Evolutionary conservation across 2,113 vertebrate species (phyloP), one percentile per base, ranked within the genome.

Genomic region (Anolis sagrei): DNA sequence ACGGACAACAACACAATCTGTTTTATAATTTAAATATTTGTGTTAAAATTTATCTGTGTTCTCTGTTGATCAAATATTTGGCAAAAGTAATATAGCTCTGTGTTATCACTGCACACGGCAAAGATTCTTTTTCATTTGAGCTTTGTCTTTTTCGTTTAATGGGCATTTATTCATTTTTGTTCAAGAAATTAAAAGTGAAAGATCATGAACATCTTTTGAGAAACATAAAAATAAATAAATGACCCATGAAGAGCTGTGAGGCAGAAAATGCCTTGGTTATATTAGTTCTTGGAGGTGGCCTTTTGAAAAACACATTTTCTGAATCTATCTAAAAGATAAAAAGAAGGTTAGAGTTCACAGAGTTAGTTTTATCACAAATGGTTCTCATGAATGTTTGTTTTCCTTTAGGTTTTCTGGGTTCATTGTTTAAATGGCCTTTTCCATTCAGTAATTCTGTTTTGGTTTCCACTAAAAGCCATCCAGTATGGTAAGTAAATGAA

Each of bases 361-460:
- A 94, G 96, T 96, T 95, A 96, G 96, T 97, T 97, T 81, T 96
- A 96, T 97, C 95, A 95, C 96, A 96, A 94, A 95, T 93, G 95
- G 96, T 98, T 98, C 97, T 97, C 97, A 98, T 97, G 96, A 96
- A 96, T 97, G 97, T 97, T 95, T 97, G 93, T 97, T 95, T 96
- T 95, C 93, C 95, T 92, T 91, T 95, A 99, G 99, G 99, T 99
- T 97, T 99, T 99, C 97, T 99, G 98, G 99, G 97, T 98, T 96
- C 98, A 99, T 98, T 99, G 99, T 99, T 97, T 99, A 97, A 99
- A 99, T 93, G 99, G 99, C 95, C 99, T 99, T 94, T 99, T 99
- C 97, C 98, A 99, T 97, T 99, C 98, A 77, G 97, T 99, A 96
- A 99, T 99, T 96, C 98, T 99, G 93, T 99, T 99, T 96, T 99